Base-by-base conservation (phyloP, 2,797 vertebrate genomes). In the Sebastolobus altivelis region DNA sequence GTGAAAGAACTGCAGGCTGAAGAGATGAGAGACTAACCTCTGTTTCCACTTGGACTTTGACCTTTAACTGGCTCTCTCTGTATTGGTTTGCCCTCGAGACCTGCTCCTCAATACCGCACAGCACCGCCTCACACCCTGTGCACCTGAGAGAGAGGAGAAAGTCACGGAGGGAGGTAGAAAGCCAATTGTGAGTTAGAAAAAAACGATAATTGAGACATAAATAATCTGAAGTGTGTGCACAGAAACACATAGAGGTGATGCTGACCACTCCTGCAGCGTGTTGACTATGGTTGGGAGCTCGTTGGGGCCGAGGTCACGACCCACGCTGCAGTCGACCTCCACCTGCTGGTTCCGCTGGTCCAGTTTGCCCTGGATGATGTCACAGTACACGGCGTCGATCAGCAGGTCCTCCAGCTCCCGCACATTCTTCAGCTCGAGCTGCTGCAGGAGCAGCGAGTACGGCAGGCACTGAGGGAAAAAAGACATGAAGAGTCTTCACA, bases 281-380 rank as follows among this genome's bases (percentile, higher is more conserved):
- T 97, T 99, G 87, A 98, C 94, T 86, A 99, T 99, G 94, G 96
- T 98, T 77, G 96, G 98, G 86, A 99, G 97, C 93, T 99, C 99
- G 71, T 98, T 99, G 95, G 98, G 98, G 72, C 97, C 98, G 85
- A 99, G 97, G 94, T 99, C 99, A 65, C 99, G 96, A 80, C 99
- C 98, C 11, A 99, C 98, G 79, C 98, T 99, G 95, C 98, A 99
- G 93, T 99, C 99, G 81, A 99, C 98, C 86, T 99, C 99, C 77
- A 99, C 96, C 93, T 99, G 96, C 91, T 99, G 99, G 93, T 99
- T 99, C 89, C 98, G 97, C 93, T 99, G 99, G 94, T 99, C 99
- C 93, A 99, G 77, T 88, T 99, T 99, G 76, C 99, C 98, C 90
- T 99, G 99, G 94, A 99, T 99, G 95, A 99, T 99, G 94, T 99